Conservation (phyloP, 2,113 vertebrate genomes). For the Micronycteris hirsuta region DNA sequence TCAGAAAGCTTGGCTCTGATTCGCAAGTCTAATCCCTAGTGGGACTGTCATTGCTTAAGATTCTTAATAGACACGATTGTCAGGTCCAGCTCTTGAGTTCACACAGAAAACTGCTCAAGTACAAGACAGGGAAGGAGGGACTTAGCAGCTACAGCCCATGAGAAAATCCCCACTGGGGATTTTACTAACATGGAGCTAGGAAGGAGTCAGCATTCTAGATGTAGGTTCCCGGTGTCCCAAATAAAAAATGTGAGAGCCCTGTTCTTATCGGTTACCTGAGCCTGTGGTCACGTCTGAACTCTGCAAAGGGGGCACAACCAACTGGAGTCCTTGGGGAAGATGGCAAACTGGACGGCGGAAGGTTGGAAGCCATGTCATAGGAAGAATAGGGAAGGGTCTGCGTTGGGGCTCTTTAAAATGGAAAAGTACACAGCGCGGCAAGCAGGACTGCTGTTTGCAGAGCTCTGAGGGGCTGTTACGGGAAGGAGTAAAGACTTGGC, state of each 20-base stretch:
- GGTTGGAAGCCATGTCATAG: neutral
- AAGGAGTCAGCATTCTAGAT: neutral
- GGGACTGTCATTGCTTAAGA: constrained; percentile 13
- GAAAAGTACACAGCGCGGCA: neutral
- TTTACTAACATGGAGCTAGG: neutral
- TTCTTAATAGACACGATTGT: neutral
- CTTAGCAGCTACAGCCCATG: neutral
- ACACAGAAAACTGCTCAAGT: neutral
- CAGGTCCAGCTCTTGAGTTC: neutral
- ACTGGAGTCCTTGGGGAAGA: neutral
- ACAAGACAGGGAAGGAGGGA: constrained; percentile 5
- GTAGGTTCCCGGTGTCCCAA: neutral
- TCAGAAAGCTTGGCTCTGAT: neutral
- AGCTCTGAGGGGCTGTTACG: neutral
- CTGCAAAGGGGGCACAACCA: neutral
- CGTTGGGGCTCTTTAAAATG: neutral
- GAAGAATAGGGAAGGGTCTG: neutral
- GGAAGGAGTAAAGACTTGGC: neutral
- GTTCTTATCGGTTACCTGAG: neutral
- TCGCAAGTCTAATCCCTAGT: neutral
- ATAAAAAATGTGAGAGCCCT: neutral
- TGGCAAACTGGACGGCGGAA: neutral
- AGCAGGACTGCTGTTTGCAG: neutral
- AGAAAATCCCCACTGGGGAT: neutral
- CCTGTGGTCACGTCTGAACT: neutral